Evolutionary conservation across 2,797 vertebrate species (phyloP).

Genomic region (Bryconaethiops microstoma): DNA sequence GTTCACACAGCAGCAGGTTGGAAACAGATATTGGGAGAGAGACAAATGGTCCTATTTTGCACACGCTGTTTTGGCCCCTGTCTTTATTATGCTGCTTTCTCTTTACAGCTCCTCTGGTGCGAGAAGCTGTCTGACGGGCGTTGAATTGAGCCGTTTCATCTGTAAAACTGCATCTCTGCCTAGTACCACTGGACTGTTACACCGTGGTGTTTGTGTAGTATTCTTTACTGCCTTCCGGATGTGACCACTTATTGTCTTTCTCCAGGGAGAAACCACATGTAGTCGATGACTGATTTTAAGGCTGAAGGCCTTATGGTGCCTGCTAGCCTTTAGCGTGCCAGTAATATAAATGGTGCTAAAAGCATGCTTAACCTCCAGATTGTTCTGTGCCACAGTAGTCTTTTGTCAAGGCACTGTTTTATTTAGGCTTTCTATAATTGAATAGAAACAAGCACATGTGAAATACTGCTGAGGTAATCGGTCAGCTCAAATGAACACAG

Average conservation of each 20-base stretch:
- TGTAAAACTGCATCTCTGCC: constrained; percentile 13
- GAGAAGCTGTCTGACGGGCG: constrained; percentile 38
- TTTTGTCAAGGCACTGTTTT: neutral
- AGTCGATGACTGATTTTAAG: neutral
- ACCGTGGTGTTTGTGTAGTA: neutral
- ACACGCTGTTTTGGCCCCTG: constrained; percentile 37
- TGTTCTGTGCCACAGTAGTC: neutral
- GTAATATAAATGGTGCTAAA: neutral
- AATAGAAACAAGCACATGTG: too few relatives aligned
- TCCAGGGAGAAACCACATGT: neutral
- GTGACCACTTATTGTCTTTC: constrained; percentile 6
- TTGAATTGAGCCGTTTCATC: constrained; percentile 32
- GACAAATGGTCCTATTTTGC: constrained; percentile 47
- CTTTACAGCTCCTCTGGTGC: constrained; percentile 49
- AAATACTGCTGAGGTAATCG: too few relatives aligned
- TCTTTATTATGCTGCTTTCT: constrained; percentile 26
- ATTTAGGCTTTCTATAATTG: neutral
- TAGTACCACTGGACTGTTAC: constrained; percentile 11
- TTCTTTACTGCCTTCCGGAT: neutral
- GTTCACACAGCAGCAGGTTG: constrained; percentile 51
- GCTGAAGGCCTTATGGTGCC: neutral
- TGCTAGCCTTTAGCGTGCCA: neutral
- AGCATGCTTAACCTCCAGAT: neutral
- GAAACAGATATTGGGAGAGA: constrained; percentile 45
- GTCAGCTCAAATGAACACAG: too few relatives aligned